Base-by-base conservation (phyloP, 2,113 vertebrate genomes). In the Pteruthius melanotis region DNA sequence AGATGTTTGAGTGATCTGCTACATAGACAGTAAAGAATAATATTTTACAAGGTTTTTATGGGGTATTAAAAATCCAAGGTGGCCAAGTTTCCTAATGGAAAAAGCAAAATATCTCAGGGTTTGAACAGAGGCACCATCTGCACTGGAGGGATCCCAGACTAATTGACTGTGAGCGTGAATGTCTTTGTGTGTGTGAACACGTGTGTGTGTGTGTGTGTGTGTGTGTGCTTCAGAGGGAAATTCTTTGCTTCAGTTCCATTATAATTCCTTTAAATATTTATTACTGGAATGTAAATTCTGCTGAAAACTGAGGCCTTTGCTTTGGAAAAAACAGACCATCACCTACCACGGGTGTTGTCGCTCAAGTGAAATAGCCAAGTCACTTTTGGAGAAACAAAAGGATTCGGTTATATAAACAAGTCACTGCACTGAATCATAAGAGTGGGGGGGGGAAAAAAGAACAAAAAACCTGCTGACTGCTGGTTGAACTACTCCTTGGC, bases 181-280 rank as follows among this genome's bases (percentile, higher is more conserved):
- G 26, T 63, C 44, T 66, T 15, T 33, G 22, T 13, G 35, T 60
- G 31, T 60, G 40, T 7, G 4, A 20, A 14, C 9, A 16, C 4
- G 13, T 15, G 8, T 13, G 12, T 10, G 40, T 12, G 40, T 12
- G 31, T 23, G 14, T 10, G 3, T n/a, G 6, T 5, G 6, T n/a
- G 26, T 30, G 52, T 42, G n/a, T 60, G 60, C 45, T 92, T 93
- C 93, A 89, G 60, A 91, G 85, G 40, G 79, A 94, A 76, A 86
- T 88, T 83, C 83, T 96, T 94, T 94, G 78, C 57, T 95, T 95
- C 79, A 52, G 66, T 87, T 96, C 87, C 91, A 20, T 97, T 96
- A 85, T 83, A 92, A 95, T 96, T 95, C 82, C 93, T 97, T 97
- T 95, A 98, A 97, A 98, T 98, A 97, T 98, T 98, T 98, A 97